These are phyloP conservation scores for Vanacampus margaritifer DNA, from an alignment of 2,113 vertebrate species.

Conservation along the genomic window DNA sequence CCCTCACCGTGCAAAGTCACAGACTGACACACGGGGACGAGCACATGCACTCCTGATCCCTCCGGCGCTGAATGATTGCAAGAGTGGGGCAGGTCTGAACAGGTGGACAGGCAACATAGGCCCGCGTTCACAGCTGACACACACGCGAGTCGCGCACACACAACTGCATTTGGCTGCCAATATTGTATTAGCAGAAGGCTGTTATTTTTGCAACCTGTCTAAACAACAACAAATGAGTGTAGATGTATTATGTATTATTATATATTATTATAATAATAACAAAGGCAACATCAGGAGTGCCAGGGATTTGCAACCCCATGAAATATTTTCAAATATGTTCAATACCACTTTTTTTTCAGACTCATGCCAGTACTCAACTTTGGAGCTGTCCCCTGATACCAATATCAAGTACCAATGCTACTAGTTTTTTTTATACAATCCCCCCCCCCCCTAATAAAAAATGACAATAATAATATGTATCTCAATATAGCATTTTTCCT, in stretches of 20 bases:
- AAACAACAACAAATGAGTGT: neutral
- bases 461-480: no score
- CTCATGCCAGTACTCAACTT: no score
- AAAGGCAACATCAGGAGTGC: neutral
- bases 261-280: no score
- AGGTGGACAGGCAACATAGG: conserved; percentile 45
- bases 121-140: conserved; percentile 28
- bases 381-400: no score
- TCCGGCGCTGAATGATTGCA: conserved; percentile 32
- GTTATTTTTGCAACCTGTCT: neutral
- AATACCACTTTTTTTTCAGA: no score
- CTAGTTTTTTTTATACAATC: no score
- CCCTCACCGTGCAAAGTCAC: conserved; percentile 37
- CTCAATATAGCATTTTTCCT: no score
- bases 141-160: no score
- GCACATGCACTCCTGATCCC: conserved; percentile 24
- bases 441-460: no score
- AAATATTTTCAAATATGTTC: neutral
- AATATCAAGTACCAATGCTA: no score
- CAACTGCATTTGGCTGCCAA: conserved; percentile 5
- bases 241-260: no score
- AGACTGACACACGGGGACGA: conserved; percentile 12
- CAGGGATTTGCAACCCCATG: neutral
- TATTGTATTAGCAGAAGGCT: neutral
- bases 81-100: conserved; percentile 61